Conservation (phyloP, 2,113 vertebrate genomes). For the Cottus gobio region DNA sequence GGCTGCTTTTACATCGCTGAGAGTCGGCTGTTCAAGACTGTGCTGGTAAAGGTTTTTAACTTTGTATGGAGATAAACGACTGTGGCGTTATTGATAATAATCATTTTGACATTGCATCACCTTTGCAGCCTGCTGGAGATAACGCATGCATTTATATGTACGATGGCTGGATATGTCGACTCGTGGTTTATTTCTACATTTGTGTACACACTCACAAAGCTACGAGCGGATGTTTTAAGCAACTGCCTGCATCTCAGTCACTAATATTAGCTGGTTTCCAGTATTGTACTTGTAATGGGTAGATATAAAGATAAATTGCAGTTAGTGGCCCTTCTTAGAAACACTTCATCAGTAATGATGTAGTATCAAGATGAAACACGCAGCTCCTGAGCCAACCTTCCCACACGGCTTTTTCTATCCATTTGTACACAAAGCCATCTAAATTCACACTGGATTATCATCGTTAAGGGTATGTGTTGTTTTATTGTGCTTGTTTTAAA, state of each 20-base stretch:
- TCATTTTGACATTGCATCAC: constrained; percentile 23
- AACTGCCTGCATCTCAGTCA: neutral
- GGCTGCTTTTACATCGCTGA: constrained; percentile 95
- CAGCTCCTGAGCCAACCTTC: neutral
- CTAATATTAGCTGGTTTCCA: constrained; percentile 8
- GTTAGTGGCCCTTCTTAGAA: neutral
- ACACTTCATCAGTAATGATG: neutral
- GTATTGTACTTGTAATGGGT: neutral
- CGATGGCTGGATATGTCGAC: neutral
- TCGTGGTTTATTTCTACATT: constrained; percentile 17
- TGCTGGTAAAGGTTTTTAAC: constrained; percentile 86
- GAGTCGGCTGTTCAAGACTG: constrained; percentile 93
- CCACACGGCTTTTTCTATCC: constrained; percentile 7
- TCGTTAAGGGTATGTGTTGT: constrained; percentile 13
- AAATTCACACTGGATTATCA: neutral
- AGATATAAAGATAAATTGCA: neutral
- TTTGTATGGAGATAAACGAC: constrained; percentile 28
- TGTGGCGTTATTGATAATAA: constrained; percentile 22
- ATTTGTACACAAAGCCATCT: neutral
- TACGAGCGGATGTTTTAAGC: constrained; percentile 1
- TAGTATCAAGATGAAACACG: constrained; percentile 9
- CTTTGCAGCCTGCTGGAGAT: constrained; percentile 4
- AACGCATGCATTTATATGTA: neutral
- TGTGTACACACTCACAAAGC: constrained; percentile 1
- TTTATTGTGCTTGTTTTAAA: constrained; percentile 37